Conservation (phyloP, 2,113 vertebrate genomes). For the Rhinoderma darwinii region DNA sequence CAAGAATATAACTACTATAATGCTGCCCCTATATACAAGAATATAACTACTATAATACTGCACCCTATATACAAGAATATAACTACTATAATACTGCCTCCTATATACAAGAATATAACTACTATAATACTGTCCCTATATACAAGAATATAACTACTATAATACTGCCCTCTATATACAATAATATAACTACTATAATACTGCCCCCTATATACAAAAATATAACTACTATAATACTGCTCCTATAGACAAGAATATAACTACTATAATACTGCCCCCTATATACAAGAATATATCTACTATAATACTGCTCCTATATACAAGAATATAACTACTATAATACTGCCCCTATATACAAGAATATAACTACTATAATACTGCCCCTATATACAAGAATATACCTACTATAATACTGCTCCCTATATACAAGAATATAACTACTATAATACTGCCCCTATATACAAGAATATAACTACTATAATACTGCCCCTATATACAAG, state of each 20-base stretch:
- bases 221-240: not conserved
- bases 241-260: not conserved
- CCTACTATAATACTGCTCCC: not conserved
- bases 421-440: not conserved
- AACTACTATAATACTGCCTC: not conserved
- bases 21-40: too few species aligned
- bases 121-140: not conserved
- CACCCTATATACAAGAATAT: too few species aligned
- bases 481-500: not conserved
- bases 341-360: not conserved
- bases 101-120: not conserved
- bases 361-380: constrained; percentile 13
- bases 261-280: not conserved
- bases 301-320: constrained; percentile 5
- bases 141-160: not conserved
- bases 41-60: too few species aligned
- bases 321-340: constrained; percentile 10
- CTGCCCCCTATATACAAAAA: not conserved
- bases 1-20: too few species aligned
- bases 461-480: constrained; percentile 1
- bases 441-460: not conserved
- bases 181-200: not conserved
- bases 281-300: not conserved
- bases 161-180: not conserved
- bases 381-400: not conserved